Evolutionary conservation across 2,888 invertebrate species (phyloP), one percentile per base, ranked within the genome.

Genomic region (Diaprepes abbreviatus): DNA sequence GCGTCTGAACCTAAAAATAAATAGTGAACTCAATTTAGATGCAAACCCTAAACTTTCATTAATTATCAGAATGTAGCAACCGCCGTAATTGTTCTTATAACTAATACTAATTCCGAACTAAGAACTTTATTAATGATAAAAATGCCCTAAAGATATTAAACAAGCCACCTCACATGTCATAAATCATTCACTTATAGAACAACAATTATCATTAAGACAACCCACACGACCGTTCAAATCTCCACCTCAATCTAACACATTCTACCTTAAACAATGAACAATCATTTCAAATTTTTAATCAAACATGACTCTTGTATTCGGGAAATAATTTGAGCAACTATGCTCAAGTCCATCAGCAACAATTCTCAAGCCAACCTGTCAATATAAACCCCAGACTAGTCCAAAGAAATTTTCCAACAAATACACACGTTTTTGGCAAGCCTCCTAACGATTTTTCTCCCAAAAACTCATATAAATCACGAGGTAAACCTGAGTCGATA

Each of bases 51-150:
- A 60, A 48, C 17, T 17, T 3, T 19, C 48, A 2, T 17, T 60
- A 10, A 60, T 60, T n/a, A 45, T 4, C 60, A 60, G 24, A 14
- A 14, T 3, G 45, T 45, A 59, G 5, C 21, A 40, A 59, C 59
- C 3, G 35, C 59, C 3, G 35, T 31, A 48, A 48, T 33, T 4
- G 48, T 60, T 6, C 28, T 48, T 19, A 50, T 60, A 16, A 16
- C 45, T 1, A 60, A 45, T 17, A n/a, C 43, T 3, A 7, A 16
- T 9, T 60, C 7, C 28, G 45, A 48, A 60, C 48, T n/a, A n/a
- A n/a, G n/a, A n/a, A n/a, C n/a, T n/a, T n/a, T n/a, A n/a, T n/a
- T n/a, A n/a, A n/a, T n/a, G 60, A 6, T 60, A n/a, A 45, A 28
- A 33, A 60, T n/a, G 48, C 31, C 59, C 59, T 6, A 28, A 59